Evolutionary conservation across 2,113 vertebrate species (phyloP), one percentile per base, ranked within the genome.

Genomic region (Leptosomus discolor): DNA sequence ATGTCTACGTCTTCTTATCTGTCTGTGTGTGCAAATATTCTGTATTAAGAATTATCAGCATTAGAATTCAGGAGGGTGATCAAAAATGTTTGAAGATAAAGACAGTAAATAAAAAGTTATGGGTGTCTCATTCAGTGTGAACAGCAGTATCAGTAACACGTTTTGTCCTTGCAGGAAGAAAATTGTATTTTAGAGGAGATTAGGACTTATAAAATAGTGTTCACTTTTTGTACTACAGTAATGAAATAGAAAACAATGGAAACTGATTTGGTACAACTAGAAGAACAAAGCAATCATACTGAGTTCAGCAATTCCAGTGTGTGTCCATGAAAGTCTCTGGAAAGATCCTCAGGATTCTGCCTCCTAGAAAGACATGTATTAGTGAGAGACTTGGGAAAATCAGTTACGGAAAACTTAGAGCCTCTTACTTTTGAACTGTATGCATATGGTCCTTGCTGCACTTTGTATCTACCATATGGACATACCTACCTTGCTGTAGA

Each of bases 71-170:
- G 15, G 21, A 63, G 2, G 12, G 69, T 56, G 30, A 74, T 89
- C 60, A 79, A 88, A 92, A 90, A 76, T 76, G 7, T 71, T 93
- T 69, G 84, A 75, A 85, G 53, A 96, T 79, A 61, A 97, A 81
- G 50, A 65, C 19, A 69, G 61, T 64, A 67, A 76, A 82, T 41
- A 84, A 92, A 93, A 86, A n/a, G 65, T 4, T 46, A 15, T 13
- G 2, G 15, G 2, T 29, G 11, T 92, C 68, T 96, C 36, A 60
- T 60, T 95, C 26, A 54, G 8, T 67, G 68, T 91, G 88, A 88
- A 63, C 39, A 68, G 9, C 22, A 89, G 9, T 64, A 87, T 87
- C 68, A 51, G 14, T 77, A 77, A 67, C 21, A 78, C 68, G 12
- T 71, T 80, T 92, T 74, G 50, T n/a, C 91, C 77, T 91, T 96